These are phyloP conservation scores for Phrynocephalus forsythii DNA, from an alignment of 2,797 vertebrate genomes.

Conservation along the genomic window DNA sequence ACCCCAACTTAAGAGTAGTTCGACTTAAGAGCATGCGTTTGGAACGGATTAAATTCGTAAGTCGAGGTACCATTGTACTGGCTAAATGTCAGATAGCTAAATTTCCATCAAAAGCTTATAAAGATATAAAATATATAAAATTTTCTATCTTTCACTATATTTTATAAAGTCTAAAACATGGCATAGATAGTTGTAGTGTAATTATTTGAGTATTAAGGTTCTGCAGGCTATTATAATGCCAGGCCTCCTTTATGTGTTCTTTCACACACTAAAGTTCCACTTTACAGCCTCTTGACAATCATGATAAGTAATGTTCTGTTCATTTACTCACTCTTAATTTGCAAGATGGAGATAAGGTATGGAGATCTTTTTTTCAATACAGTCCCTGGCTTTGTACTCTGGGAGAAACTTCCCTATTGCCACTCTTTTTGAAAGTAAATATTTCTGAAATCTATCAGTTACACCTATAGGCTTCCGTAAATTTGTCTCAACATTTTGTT, in stretches of 20 bases:
- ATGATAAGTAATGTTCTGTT: background rate
- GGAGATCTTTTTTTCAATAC: background rate
- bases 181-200: background rate
- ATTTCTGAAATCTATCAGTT: background rate
- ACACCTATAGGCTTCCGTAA: background rate
- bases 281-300: background rate
- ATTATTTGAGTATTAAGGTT: background rate
- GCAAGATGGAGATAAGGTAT: background rate
- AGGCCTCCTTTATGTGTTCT: background rate
- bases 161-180: conserved; percentile 13
- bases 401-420: background rate
- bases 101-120: conserved; percentile 7
- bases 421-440: background rate
- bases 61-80: too few species aligned
- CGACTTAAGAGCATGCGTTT: too few species aligned
- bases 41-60: too few species aligned
- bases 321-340: background rate
- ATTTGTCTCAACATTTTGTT: background rate
- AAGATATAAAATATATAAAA: conserved; percentile 2
- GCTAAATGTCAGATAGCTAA: background rate
- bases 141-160: background rate
- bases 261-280: background rate
- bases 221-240: background rate
- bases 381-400: background rate
- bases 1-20: too few species aligned